Conservation (phyloP, 2,888 invertebrate genomes). For the Scaptomyza parva region DNA sequence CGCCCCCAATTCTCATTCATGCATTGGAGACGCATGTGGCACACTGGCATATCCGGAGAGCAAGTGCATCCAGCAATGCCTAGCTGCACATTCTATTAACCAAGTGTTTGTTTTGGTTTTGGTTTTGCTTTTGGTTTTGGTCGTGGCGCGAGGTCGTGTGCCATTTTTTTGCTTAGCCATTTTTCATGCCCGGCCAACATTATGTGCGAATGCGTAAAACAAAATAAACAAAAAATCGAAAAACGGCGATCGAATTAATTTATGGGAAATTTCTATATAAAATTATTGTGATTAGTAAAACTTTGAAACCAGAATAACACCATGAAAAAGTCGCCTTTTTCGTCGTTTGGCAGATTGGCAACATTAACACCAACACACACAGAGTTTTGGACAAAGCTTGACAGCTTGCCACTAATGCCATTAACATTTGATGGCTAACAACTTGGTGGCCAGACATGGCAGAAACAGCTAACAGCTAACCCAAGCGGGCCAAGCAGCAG, state of each 20-base stretch:
- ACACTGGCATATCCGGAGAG: constrained; percentile 16
- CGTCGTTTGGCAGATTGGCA: too few relatives aligned
- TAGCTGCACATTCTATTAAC: constrained; percentile 7
- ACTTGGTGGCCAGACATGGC: constrained; percentile 23
- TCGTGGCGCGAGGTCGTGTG: constrained; percentile 51
- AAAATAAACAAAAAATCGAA: constrained; percentile 17
- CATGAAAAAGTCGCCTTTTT: too few relatives aligned
- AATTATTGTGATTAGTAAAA: too few relatives aligned
- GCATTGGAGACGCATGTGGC: constrained; percentile 31
- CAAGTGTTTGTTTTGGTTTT: constrained; percentile 21
- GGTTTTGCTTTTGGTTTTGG: constrained; percentile 13
- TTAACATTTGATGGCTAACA: constrained; percentile 77
- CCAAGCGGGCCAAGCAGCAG: constrained; percentile 1
- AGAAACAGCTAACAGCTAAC: neutral
- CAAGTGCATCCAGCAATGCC: constrained; percentile 37
- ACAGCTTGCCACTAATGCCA: constrained; percentile 77
- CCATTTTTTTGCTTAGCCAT: constrained; percentile 37
- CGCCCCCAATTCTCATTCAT: constrained; percentile 22
- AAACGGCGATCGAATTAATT: too few relatives aligned
- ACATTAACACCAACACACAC: constrained; percentile 59
- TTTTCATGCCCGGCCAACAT: constrained; percentile 11
- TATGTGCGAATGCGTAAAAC: too few relatives aligned
- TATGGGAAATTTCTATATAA: too few relatives aligned
- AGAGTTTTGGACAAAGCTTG: constrained; percentile 54
- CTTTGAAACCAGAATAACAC: too few relatives aligned